Percentiles rank a stretch among this genome's conserved stretches.
These are phyloP conservation scores for Loriculus beryllinus DNA, from an alignment of 2,797 vertebrate species.

Conservation along the genomic window DNA sequence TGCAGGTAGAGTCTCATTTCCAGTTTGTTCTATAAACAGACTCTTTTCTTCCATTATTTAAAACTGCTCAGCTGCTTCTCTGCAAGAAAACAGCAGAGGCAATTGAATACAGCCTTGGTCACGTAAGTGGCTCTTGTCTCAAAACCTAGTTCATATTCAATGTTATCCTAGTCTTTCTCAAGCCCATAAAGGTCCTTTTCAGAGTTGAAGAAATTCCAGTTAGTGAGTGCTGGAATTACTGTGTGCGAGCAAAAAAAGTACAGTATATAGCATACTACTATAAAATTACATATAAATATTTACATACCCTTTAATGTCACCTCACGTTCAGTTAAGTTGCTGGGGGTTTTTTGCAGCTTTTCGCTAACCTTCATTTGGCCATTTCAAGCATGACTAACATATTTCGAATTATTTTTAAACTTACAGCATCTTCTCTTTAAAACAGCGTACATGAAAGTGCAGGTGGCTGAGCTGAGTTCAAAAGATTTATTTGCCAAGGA, in stretches of 20 bases:
- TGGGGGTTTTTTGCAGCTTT: neutral
- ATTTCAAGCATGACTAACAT: constrained; percentile 29
- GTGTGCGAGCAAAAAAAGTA: constrained; percentile 9
- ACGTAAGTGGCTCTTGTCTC: constrained; percentile 30
- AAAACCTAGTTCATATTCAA: constrained; percentile 25
- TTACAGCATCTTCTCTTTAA: constrained; percentile 3
- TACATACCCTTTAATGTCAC: constrained; percentile 26
- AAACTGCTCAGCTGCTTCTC: constrained; percentile 33
- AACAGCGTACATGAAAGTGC: neutral
- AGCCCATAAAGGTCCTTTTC: constrained; percentile 17
- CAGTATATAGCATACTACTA: neutral
- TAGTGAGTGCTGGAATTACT: neutral
- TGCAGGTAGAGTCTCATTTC: constrained; percentile 70
- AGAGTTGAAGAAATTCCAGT: constrained; percentile 14
- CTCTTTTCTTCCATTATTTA: constrained; percentile 63
- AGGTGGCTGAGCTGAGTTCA: constrained; percentile 36
- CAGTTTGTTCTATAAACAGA: constrained; percentile 41
- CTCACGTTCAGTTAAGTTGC: neutral
- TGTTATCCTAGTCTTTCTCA: constrained; percentile 26
- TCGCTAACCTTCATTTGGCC: constrained; percentile 6
- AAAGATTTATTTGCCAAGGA: constrained; percentile 12
- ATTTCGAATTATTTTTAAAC: constrained; percentile 34
- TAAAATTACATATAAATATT: constrained; percentile 37
- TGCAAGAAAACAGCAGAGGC: constrained; percentile 54
- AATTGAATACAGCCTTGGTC: constrained; percentile 19